Base-by-base conservation (phyloP, 2,797 vertebrate genomes). In the Setipinna tenuifilis region DNA sequence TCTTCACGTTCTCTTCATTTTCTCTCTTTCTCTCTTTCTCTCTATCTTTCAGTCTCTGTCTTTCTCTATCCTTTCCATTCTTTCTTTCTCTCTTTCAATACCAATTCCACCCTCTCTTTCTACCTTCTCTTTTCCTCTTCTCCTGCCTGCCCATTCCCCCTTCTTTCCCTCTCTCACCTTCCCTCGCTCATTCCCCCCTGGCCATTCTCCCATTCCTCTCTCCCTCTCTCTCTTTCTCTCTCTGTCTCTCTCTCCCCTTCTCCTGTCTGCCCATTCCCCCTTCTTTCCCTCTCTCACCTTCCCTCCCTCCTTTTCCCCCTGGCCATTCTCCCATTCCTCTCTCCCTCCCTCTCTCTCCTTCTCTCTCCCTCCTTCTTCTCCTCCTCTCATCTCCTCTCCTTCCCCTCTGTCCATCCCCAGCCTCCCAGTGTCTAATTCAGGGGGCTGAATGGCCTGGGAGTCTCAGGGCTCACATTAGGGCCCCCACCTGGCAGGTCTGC, bases 351-450 rank as follows among this genome's bases (percentile, higher is more conserved):
- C 68, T 19, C 16, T 75, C 68, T 19, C 31, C 35, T 31, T 19
- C 31, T 75, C 16, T 12, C 28, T 41, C 16, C 17, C 16, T 75
- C 68, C 28, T 16, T 21, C 11, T 31, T 11, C 68, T 48, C 46
- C 10, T 10, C 46, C 46, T 10, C 46, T 48, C 28, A 12, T 21
- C 11, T 71, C 5, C 31, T 48, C 46, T 48, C 46, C 46, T 3
- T 48, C 46, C 46, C 7, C 35, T 11, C 14, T 75, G 16, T 35
- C 19, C 35, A 41, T 41, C 19, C 17, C 41, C 3, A 16, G 7
- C 28, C 68, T 75, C 31, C 25, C 28, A 5, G 65, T 78, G 71
- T 78, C 71, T 78, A 78, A 78, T 78, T 44, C 71, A 78, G 31
- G 17, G 41, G 71, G 19, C 71, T 44, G 71, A 78, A 78, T 78